Percentiles rank a stretch among this genome's conserved stretches.
phyloP scores from a whole-genome alignment of 2,888 invertebrate genomes.

The Endotricha flammealis region DNA sequence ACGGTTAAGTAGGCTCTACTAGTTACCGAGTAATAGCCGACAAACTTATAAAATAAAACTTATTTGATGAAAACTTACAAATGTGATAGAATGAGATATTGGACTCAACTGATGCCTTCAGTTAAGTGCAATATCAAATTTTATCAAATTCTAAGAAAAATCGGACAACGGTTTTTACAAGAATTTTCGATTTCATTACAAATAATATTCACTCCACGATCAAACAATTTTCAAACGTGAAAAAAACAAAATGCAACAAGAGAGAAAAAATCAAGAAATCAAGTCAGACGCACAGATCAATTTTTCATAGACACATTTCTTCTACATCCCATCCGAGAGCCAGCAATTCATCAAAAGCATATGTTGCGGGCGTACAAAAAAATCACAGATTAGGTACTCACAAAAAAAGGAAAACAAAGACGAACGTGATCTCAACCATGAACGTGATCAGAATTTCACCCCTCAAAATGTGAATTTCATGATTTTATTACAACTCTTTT shows the following conservation, averaged over 20 bases:
- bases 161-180: no score
- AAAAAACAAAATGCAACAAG: constrained; percentile 9
- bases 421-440: constrained; percentile 43
- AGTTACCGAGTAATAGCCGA: no score
- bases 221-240: background rate
- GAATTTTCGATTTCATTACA: no score
- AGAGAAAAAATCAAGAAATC: constrained; percentile 26
- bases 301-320: constrained; percentile 51
- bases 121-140: no score
- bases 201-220: no score
- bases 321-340: constrained; percentile 35
- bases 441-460: constrained; percentile 49
- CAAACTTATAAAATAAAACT: no score
- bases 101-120: no score
- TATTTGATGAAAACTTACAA: no score
- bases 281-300: constrained; percentile 40
- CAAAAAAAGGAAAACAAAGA: constrained; percentile 50
- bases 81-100: no score
- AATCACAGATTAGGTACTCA: constrained; percentile 50
- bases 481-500: constrained; percentile 46
- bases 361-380: constrained; percentile 47
- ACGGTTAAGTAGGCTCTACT: no score
- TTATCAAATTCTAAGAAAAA: no score
- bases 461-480: constrained; percentile 43
- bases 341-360: constrained; percentile 58